A percentile compares a stretch with the other conserved stretches of the same genome.
Evolutionary conservation across 2,888 invertebrate species (phyloP).

Genomic region (Apoda limacodes): DNA sequence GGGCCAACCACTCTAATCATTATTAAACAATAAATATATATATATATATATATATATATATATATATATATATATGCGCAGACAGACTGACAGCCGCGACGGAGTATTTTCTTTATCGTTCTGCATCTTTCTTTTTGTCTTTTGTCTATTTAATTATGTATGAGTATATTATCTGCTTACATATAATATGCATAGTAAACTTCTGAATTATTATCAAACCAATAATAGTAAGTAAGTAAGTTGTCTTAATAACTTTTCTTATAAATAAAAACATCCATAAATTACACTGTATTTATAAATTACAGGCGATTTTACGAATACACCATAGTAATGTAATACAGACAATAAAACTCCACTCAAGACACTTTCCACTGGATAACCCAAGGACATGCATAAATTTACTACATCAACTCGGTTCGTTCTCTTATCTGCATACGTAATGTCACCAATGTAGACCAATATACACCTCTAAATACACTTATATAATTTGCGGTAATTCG

Average conservation of each 20-base stretch:
- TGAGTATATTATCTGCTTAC: not conserved
- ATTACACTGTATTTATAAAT: conserved; percentile 79
- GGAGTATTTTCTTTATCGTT: conserved; percentile 17
- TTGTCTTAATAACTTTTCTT: conserved; percentile 57
- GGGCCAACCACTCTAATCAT: too few species aligned
- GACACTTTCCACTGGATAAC: conserved; percentile 89
- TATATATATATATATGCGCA: too few species aligned
- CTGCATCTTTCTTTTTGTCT: conserved; percentile 14
- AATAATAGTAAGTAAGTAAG: conserved; percentile 28
- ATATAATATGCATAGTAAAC: not conserved
- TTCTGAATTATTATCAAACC: conserved; percentile 1
- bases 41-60: too few species aligned
- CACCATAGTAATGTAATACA: conserved; percentile 84
- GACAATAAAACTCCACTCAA: conserved; percentile 81
- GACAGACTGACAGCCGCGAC: not conserved
- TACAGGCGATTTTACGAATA: conserved; percentile 78
- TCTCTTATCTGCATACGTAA: conserved; percentile 82
- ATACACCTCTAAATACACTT: conserved; percentile 89
- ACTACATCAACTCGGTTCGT: conserved; percentile 88
- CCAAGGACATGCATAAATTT: conserved; percentile 87
- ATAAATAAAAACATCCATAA: conserved; percentile 77
- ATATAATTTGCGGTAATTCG: conserved; percentile 86
- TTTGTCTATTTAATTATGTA: conserved; percentile 8
- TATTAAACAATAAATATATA: too few species aligned
- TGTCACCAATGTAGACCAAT: conserved; percentile 88